Evolutionary conservation across 2,113 vertebrate species (phyloP).

Genomic region (Muntiacus reevesi): DNA sequence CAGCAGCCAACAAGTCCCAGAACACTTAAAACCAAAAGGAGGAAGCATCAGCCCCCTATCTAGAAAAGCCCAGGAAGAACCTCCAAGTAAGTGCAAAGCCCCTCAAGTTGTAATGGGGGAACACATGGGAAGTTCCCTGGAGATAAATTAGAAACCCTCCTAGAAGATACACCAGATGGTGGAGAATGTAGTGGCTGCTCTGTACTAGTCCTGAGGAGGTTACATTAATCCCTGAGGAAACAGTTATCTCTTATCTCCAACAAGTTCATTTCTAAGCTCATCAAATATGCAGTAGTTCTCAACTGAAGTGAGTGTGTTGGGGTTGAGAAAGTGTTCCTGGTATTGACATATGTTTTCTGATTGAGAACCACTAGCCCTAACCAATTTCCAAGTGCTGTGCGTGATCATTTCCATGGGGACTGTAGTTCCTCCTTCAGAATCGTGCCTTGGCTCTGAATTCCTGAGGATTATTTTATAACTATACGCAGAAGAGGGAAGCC

Average conservation of each 20-base stretch:
- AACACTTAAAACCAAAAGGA: neutral
- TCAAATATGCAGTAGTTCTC: neutral
- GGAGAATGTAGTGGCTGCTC: neutral
- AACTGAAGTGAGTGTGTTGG: neutral
- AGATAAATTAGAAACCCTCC: conserved; percentile 15
- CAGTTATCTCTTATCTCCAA: neutral
- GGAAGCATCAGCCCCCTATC: neutral
- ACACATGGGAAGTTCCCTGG: neutral
- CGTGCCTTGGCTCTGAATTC: neutral
- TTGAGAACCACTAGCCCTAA: neutral
- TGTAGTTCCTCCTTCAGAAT: neutral
- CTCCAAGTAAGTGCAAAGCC: neutral
- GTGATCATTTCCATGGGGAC: neutral
- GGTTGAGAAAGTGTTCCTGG: neutral
- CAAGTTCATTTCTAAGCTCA: neutral
- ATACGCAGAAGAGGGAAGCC: neutral
- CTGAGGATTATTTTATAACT: conserved; percentile 1
- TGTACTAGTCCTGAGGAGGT: neutral
- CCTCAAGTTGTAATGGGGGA: neutral
- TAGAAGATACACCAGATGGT: neutral
- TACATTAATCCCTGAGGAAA: neutral
- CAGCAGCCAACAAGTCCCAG: neutral
- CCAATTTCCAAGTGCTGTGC: neutral
- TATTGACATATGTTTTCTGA: neutral
- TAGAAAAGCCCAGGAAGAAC: neutral